These are phyloP conservation scores for Drosophila nannoptera DNA, from an alignment of 1,140 invertebrate species.

Conservation along the genomic window DNA sequence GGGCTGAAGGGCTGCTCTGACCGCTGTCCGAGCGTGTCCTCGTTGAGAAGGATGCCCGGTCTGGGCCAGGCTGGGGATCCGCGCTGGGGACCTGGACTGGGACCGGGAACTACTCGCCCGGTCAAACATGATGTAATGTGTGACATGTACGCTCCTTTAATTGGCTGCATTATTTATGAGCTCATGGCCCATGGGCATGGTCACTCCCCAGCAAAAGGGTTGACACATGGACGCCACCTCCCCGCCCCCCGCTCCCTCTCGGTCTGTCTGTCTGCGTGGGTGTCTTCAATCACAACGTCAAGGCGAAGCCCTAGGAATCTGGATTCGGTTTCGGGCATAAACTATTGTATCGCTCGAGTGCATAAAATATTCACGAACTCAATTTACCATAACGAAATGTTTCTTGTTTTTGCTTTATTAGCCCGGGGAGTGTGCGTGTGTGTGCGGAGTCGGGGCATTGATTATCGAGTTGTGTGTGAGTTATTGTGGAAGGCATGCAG, in stretches of 20 bases:
- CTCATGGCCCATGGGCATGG: constrained; percentile 12
- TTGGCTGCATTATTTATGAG: constrained; percentile 71
- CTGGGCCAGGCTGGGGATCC: neutral
- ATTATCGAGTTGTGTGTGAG: constrained; percentile 47
- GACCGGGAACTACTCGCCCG: no score
- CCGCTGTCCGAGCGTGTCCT: constrained; percentile 25
- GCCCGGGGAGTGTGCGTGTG: neutral
- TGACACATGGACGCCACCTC: constrained; percentile 50
- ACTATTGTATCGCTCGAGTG: constrained; percentile 48
- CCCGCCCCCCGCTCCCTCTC: no score
- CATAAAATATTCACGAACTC: constrained; percentile 68
- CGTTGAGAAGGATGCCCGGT: constrained; percentile 37
- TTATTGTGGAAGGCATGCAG: constrained; percentile 31
- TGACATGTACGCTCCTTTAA: constrained; percentile 56
- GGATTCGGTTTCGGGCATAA: constrained; percentile 17
- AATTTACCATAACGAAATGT: constrained; percentile 66
- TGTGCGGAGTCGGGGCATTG: constrained; percentile 29
- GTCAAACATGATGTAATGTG: constrained; percentile 28
- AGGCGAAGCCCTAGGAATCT: neutral
- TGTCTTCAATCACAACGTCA: constrained; percentile 43
- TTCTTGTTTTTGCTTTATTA: constrained; percentile 12
- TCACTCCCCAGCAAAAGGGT: constrained; percentile 50
- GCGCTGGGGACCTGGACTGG: no score
- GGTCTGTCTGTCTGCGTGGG: neutral
- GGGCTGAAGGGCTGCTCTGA: neutral